Evolutionary conservation across 2,113 vertebrate species (phyloP).

Genomic region (Halichoerus grypus): DNA sequence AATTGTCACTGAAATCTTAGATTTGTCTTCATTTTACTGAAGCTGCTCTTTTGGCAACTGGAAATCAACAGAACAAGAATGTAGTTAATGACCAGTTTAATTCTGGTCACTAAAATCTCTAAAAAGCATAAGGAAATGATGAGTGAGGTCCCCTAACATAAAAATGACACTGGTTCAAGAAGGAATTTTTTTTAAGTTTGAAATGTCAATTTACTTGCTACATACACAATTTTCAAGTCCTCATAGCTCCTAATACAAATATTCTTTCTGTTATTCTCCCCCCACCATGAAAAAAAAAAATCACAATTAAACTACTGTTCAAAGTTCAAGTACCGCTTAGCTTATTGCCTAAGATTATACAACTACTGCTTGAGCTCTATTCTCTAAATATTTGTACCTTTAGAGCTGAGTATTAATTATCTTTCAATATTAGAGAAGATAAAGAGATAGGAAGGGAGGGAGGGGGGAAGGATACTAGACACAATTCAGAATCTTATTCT

Average conservation of each 20-base stretch:
- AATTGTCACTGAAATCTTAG: neutral
- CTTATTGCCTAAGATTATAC: neutral
- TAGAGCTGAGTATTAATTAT: neutral
- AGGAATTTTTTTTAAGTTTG: neutral
- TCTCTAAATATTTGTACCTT: neutral
- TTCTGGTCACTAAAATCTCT: neutral
- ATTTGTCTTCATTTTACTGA: neutral
- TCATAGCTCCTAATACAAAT: neutral
- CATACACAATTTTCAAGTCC: neutral
- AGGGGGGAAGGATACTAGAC: neutral
- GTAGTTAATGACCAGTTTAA: neutral
- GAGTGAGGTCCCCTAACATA: neutral
- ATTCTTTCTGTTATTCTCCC: neutral
- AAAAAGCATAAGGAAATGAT: neutral
- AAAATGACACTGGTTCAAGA: neutral
- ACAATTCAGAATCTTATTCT: neutral
- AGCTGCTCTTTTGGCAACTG: neutral
- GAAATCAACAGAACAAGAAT: neutral
- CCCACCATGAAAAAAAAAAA: neutral
- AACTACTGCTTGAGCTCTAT: neutral
- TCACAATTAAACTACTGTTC: neutral
- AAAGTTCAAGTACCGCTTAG: neutral
- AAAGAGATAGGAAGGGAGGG: no score
- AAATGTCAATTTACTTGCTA: neutral
- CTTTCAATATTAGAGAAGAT: neutral